Conservation (phyloP, 2,888 invertebrate genomes). For the Hydropsyche betteni region DNA sequence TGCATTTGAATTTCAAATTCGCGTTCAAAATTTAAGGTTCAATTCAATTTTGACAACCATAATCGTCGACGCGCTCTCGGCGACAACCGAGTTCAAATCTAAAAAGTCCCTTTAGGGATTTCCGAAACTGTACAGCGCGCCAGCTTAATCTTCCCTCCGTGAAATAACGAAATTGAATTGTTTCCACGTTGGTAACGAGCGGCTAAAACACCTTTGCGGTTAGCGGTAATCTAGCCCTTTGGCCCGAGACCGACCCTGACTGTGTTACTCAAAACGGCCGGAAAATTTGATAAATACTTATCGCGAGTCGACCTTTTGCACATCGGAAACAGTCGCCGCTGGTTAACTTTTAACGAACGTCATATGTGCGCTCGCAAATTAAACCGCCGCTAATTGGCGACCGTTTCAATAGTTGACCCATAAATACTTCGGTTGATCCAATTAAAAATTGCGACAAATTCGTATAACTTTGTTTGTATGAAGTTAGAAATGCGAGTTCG, state of each 20-base stretch:
- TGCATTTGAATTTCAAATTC: not conserved
- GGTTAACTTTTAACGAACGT: too few relatives aligned
- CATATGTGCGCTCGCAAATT: too few relatives aligned
- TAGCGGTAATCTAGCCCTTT: constrained; percentile 8
- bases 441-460: too few relatives aligned
- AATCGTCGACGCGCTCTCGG: too few relatives aligned
- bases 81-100: not conserved
- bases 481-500: too few relatives aligned
- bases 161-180: constrained; percentile 27
- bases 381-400: too few relatives aligned
- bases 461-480: too few relatives aligned
- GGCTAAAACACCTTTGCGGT: constrained; percentile 22
- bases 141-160: not conserved
- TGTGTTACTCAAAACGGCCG: constrained; percentile 8
- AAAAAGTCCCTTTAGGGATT: not conserved
- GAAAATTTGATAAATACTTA: constrained; percentile 33
- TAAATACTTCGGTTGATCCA: too few relatives aligned
- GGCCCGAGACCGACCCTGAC: constrained; percentile 3
- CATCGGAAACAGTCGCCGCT: too few relatives aligned
- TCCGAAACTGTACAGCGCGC: not conserved
- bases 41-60: too few relatives aligned
- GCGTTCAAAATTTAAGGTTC: too few relatives aligned
- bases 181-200: constrained; percentile 21
- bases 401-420: too few relatives aligned
- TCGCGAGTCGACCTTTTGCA: constrained; percentile 8